Evolutionary conservation across 1,140 invertebrate species (phyloP), one percentile per base, ranked within the genome.

Genomic region (Eurosta solidaginis): DNA sequence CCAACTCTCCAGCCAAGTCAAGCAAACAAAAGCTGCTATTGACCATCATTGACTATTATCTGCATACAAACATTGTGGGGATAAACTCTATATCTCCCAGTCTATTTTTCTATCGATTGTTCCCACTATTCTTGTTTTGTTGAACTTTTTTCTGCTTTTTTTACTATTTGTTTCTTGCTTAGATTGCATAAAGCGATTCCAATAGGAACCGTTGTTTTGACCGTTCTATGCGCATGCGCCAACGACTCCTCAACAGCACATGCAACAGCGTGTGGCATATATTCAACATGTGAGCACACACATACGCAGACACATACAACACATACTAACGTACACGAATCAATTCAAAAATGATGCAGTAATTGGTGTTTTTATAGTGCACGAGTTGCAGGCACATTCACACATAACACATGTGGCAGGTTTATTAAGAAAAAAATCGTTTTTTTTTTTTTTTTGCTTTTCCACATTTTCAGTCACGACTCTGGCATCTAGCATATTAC

Each of bases 341-440:
- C 59, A 68, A 68, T 68, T 68, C 59, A 33, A 68, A 68, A 68
- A 68, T 68, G 59, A 68, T 68, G 59, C 59, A 27, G 59, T 68
- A 68, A 68, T 68, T 68, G 59, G 33, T 33, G 59, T 68, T 68
- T 68, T 68, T 68, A 68, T 40, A 10, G 17, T 54, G 59, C 20
- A 33, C 40, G 17, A n/a, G 33, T 36, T 33, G n/a, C 17, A 17
- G n/a, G n/a, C n/a, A n/a, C n/a, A n/a, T n/a, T 33, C 27, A 14
- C 27, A 17, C 29, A 14, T 59, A n/a, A n/a, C n/a, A 17, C 27
- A 12, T 33, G 54, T 59, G 29, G 54, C 54, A 29, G 54, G 10
- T 33, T n/a, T 29, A 36, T 33, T 20, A 59, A 59, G 33, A 59
- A 36, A n/a, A n/a, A n/a, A n/a, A n/a, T n/a, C n/a, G n/a, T n/a